These are phyloP conservation scores for Gouania willdenowi DNA, from an alignment of 2,797 vertebrate genomes.

Conservation along the genomic window DNA sequence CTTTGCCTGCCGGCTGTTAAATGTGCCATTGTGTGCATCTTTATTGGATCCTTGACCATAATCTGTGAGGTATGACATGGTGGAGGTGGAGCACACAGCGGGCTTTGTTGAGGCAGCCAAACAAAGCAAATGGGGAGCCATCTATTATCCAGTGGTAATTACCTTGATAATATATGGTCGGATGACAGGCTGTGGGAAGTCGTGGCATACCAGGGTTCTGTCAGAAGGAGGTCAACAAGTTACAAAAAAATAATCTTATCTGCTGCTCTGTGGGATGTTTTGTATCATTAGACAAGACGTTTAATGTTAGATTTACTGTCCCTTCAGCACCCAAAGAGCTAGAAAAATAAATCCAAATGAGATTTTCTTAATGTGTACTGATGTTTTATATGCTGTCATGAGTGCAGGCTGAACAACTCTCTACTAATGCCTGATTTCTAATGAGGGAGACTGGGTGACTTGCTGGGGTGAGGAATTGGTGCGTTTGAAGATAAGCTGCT, in stretches of 20 bases:
- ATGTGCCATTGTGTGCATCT: constrained; percentile 38
- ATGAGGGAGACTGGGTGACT: constrained; percentile 21
- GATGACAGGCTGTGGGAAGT: constrained; percentile 53
- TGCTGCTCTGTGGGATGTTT: constrained; percentile 11
- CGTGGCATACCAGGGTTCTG: constrained; percentile 40
- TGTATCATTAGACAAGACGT: neutral
- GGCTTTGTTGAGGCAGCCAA: constrained; percentile 27
- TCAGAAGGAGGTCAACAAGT: constrained; percentile 61
- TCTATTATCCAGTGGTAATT: constrained; percentile 59
- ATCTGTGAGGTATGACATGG: constrained; percentile 33
- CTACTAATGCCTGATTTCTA: constrained; percentile 35
- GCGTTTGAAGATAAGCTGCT: constrained; percentile 46
- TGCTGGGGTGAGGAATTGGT: constrained; percentile 40
- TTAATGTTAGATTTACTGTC: neutral
- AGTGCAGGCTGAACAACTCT: constrained; percentile 29
- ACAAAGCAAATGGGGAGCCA: constrained; percentile 35
- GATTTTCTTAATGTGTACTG: constrained; percentile 1
- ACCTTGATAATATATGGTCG: constrained; percentile 59
- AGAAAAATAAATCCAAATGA: neutral
- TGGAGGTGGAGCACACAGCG: constrained; percentile 30
- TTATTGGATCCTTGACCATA: constrained; percentile 34
- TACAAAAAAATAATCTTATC: constrained; percentile 15
- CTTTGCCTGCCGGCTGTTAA: constrained; percentile 23
- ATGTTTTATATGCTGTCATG: constrained; percentile 15
- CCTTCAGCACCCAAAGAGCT: neutral